Conservation (phyloP, 2,888 invertebrate species). For the Apodemia mormo region DNA sequence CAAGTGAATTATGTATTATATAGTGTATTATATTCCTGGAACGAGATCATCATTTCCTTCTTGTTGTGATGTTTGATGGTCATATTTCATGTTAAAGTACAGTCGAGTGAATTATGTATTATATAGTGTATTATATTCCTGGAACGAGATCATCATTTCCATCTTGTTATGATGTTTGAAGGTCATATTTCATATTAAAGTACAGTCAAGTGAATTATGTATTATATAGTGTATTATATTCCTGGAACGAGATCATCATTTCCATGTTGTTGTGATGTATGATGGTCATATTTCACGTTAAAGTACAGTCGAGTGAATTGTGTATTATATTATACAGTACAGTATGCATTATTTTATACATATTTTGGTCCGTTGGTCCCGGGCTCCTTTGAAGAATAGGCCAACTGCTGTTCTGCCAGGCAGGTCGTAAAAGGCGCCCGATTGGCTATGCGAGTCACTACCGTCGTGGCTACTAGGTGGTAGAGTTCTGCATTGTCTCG, state of each 20-base stretch:
- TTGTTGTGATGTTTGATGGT: background rate
- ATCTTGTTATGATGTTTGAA: conserved; percentile 1
- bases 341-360: too few relatives aligned
- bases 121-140: too few relatives aligned
- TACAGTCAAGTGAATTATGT: background rate
- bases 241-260: conserved; percentile 13
- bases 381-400: too few relatives aligned
- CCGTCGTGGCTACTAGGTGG: too few relatives aligned
- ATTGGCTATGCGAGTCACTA: too few relatives aligned
- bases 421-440: too few relatives aligned
- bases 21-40: background rate
- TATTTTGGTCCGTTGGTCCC: too few relatives aligned
- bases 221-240: too few relatives aligned
- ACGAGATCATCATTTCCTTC: conserved; percentile 10
- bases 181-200: background rate
- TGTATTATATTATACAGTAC: too few relatives aligned
- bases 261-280: conserved; percentile 3
- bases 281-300: background rate
- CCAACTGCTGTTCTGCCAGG: too few relatives aligned
- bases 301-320: background rate
- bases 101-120: background rate
- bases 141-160: conserved; percentile 12
- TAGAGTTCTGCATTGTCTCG: too few relatives aligned
- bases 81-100: background rate
- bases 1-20: background rate